These are phyloP conservation scores for Sialia sialis DNA, from an alignment of 2,113 vertebrate species.

Conservation along the genomic window DNA sequence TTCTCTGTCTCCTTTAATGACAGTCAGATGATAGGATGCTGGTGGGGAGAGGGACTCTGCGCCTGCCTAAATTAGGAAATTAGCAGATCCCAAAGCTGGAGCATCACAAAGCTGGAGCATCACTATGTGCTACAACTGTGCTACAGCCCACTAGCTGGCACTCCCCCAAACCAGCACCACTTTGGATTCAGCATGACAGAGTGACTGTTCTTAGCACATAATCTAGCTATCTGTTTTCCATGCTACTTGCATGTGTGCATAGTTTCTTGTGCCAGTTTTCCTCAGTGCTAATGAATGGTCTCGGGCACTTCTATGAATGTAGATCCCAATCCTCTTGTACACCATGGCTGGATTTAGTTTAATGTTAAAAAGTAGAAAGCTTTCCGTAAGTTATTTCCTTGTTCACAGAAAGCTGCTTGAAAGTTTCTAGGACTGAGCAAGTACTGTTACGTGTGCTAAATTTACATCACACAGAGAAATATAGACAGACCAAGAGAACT, in stretches of 20 bases:
- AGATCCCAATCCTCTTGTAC: not conserved
- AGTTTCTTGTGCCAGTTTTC: not conserved
- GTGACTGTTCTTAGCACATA: not conserved
- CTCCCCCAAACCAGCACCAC: not conserved
- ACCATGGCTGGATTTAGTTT: not conserved
- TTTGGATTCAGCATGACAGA: not conserved
- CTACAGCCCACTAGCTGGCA: not conserved
- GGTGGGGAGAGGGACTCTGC: not conserved
- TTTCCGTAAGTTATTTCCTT: not conserved
- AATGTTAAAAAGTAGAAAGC: not conserved
- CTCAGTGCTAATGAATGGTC: not conserved
- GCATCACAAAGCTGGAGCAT: not conserved
- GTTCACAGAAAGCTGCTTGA: not conserved
- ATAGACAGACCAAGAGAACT: not conserved
- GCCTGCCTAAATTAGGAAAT: not conserved
- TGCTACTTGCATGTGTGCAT: not conserved
- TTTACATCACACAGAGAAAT: not conserved
- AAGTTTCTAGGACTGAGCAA: not conserved
- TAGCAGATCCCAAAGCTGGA: not conserved
- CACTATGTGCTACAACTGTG: not conserved
- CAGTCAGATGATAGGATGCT: accelerated
- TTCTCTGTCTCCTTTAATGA: not conserved
- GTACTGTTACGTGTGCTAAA: not conserved
- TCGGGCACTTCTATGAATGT: not conserved
- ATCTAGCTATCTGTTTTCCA: not conserved